Conservation (phyloP, 2,888 invertebrate genomes). For the Patella pellucida region DNA sequence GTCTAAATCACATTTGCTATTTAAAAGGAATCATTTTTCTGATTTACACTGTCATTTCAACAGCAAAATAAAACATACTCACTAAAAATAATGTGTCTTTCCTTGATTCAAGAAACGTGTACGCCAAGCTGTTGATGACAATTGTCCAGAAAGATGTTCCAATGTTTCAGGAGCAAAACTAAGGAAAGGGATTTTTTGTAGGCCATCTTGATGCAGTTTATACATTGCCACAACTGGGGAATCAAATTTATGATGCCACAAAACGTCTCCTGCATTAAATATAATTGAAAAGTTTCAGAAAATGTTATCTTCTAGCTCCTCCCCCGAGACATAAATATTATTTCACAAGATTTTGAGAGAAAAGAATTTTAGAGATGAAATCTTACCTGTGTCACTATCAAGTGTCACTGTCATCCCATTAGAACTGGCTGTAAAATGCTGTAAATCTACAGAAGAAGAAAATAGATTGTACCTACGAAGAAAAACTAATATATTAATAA, state of each 20-base stretch:
- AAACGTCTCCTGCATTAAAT: conserved; percentile 76
- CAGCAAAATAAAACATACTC: conserved; percentile 32
- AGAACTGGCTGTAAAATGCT: conserved; percentile 91
- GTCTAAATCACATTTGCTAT: neutral
- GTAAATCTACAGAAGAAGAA: conserved; percentile 77
- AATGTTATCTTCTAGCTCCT: too few relatives aligned
- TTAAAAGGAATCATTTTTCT: too few relatives aligned
- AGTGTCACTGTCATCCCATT: conserved; percentile 88
- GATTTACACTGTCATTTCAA: too few relatives aligned
- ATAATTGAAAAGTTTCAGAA: neutral
- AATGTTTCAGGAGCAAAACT: conserved; percentile 90
- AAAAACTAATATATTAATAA: too few relatives aligned
- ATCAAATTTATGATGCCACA: conserved; percentile 89
- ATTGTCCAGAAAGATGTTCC: conserved; percentile 64
- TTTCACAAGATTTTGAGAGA: too few relatives aligned
- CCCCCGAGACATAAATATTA: too few relatives aligned
- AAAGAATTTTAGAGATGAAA: neutral
- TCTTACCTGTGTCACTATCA: conserved; percentile 80
- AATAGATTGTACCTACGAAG: neutral
- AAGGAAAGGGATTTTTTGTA: conserved; percentile 88
- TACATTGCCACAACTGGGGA: conserved; percentile 94
- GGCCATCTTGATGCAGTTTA: conserved; percentile 73
- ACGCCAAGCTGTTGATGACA: conserved; percentile 62
- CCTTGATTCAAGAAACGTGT: conserved; percentile 63
- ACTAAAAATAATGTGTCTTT: conserved; percentile 65